phyloP scores from a whole-genome alignment of 2,797 vertebrate genomes.

The Phataginus tricuspis region DNA sequence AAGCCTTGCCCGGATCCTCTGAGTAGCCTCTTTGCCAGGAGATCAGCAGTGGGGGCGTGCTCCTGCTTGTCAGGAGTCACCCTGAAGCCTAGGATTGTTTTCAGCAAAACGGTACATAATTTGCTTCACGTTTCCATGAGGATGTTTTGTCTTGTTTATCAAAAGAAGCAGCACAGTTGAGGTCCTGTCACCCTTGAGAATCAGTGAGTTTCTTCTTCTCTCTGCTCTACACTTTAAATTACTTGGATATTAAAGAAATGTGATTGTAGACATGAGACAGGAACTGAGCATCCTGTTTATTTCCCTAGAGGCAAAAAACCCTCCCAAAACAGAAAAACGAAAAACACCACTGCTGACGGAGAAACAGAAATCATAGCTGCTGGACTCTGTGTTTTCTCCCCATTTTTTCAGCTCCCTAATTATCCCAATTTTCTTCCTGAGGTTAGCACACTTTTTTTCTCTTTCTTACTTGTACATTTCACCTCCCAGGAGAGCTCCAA shows the following conservation, averaged over 20 bases:
- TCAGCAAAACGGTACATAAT: slow-evolving; percentile 36
- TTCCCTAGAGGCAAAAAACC: slow-evolving; percentile 7
- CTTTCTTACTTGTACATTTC: not conserved
- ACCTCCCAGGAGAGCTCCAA: not conserved
- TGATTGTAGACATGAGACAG: slow-evolving; percentile 49
- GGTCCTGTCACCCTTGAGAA: slow-evolving; percentile 6
- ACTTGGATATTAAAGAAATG: slow-evolving; percentile 69
- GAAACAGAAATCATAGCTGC: slow-evolving; percentile 14
- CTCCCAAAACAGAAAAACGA: not conserved
- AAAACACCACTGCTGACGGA: not conserved
- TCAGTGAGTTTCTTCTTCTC: slow-evolving; percentile 20
- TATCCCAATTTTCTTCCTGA: not conserved
- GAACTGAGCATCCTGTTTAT: slow-evolving; percentile 58
- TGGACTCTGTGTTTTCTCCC: not conserved
- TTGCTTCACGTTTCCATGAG: slow-evolving; percentile 13
- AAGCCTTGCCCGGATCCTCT: not conserved
- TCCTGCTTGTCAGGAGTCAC: slow-evolving; percentile 11
- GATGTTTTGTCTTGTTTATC: slow-evolving; percentile 60
- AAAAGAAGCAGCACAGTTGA: slow-evolving; percentile 11
- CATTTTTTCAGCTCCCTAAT: slow-evolving; percentile 7
- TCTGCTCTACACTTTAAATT: slow-evolving; percentile 47
- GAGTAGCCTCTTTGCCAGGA: not conserved
- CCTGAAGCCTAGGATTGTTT: slow-evolving; percentile 37
- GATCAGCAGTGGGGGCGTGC: not conserved
- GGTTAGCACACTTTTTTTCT: not conserved